A percentile compares a stretch with the other conserved stretches of the same genome.
phyloP scores from a whole-genome alignment of 2,888 invertebrate genomes.

The Apocheima hispidaria region DNA sequence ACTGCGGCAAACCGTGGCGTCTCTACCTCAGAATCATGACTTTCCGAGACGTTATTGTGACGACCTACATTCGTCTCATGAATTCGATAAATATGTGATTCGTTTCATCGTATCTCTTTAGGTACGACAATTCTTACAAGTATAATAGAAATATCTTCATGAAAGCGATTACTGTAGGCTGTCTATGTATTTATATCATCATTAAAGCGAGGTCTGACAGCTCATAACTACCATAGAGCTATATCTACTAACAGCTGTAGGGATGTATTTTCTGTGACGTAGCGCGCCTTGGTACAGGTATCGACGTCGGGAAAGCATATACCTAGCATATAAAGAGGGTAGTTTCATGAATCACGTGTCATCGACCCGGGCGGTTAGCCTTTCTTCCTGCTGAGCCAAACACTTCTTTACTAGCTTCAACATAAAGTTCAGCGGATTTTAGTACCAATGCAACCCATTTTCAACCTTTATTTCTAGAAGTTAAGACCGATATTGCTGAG shows the following conservation, averaged over 20 bases:
- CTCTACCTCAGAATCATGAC: conserved; percentile 63
- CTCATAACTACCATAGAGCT: not conserved
- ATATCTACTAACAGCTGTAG: not conserved
- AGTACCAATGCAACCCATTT: conserved; percentile 24
- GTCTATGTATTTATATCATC: not conserved
- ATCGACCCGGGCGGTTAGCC: conserved; percentile 66
- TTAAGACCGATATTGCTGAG: conserved; percentile 21
- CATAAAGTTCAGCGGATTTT: conserved; percentile 39
- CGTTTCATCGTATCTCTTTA: not conserved
- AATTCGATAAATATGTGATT: conserved; percentile 45
- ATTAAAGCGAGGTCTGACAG: not conserved
- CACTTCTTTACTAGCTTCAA: conserved; percentile 38
- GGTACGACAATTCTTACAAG: not conserved
- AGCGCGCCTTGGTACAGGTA: conserved; percentile 35
- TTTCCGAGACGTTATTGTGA: conserved; percentile 41
- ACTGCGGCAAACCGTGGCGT: conserved; percentile 79
- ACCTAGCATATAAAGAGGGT: conserved; percentile 64
- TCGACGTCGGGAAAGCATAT: conserved; percentile 60
- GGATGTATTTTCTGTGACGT: conserved; percentile 2
- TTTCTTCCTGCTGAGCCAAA: conserved; percentile 42
- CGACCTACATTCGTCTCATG: conserved; percentile 45
- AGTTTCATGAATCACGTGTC: conserved; percentile 72
- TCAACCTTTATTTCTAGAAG: conserved; percentile 22
- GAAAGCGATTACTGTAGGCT: not conserved
- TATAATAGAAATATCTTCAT: not conserved